phyloP scores from a whole-genome alignment of 1,140 invertebrate genomes.

The Drosophila tristis region DNA sequence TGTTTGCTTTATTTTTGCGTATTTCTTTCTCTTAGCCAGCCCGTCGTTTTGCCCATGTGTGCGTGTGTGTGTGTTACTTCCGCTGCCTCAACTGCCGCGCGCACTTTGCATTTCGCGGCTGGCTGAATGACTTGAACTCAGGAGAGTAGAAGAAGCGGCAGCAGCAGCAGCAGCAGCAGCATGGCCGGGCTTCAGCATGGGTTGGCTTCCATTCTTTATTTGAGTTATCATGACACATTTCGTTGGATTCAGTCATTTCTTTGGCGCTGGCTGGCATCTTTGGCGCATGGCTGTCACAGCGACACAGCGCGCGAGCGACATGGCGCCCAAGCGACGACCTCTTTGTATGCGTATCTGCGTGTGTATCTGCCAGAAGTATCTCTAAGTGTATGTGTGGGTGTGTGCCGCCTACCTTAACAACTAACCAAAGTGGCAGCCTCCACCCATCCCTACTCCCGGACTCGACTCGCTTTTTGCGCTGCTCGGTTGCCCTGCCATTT shows the following conservation, averaged over 20 bases:
- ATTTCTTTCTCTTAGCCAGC: slow-evolving; percentile 20
- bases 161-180: slow-evolving; percentile 40
- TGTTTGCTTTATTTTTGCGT: neutral
- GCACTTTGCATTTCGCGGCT: slow-evolving; percentile 79
- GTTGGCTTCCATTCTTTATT: slow-evolving; percentile 76
- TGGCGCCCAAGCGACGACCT: slow-evolving; percentile 57
- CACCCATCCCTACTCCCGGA: neutral
- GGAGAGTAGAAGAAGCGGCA: neutral
- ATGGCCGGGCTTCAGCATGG: slow-evolving; percentile 37
- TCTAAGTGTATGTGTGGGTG: slow-evolving; percentile 4
- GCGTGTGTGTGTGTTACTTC: slow-evolving; percentile 47
- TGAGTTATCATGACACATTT: slow-evolving; percentile 83
- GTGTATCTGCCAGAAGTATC: slow-evolving; percentile 14
- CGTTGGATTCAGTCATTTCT: slow-evolving; percentile 81
- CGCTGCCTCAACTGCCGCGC: slow-evolving; percentile 51
- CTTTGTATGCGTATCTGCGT: slow-evolving; percentile 17
- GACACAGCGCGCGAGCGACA: slow-evolving; percentile 27
- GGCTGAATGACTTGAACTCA: slow-evolving; percentile 66
- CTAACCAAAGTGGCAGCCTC: slow-evolving; percentile 35
- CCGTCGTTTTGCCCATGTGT: slow-evolving; percentile 42
- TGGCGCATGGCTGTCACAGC: slow-evolving; percentile 73
- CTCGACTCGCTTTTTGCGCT: slow-evolving; percentile 66
- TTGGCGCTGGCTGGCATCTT: slow-evolving; percentile 63
- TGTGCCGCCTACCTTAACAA: slow-evolving; percentile 62
- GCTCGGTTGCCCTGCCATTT: slow-evolving; percentile 80